Evolutionary conservation across 2,113 vertebrate genomes (phyloP), one percentile per base, ranked within the genome.

Genomic region (Opisthocomus hoazin): DNA sequence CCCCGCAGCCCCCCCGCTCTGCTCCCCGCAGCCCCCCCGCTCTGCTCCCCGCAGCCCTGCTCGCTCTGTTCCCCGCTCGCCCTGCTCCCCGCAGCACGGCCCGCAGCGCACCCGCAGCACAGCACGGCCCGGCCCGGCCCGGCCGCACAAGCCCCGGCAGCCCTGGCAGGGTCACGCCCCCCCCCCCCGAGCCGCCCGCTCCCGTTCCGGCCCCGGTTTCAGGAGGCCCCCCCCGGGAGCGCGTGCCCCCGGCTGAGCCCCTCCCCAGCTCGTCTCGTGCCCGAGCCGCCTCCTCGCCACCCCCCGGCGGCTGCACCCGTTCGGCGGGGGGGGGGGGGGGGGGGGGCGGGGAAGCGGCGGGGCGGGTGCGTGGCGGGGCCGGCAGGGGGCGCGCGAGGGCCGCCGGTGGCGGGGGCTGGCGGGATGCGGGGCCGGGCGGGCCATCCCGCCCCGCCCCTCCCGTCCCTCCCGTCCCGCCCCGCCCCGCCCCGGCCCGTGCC

Each of bases 371-470:
- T 61, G 8, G 45, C 61, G 77, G 13, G 57, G 63, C 86, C 92
- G 41, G 53, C 91, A 96, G 95, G 73, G 88, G 93, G 93, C 84
- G 87, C 87, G n/a, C 60, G 83, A 89, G 70, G 29, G 54, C 95
- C 58, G 83, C 85, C 20, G 76, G n/a, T n/a, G n/a, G n/a, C n/a
- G n/a, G n/a, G n/a, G n/a, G n/a, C n/a, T n/a, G n/a, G n/a, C n/a
- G n/a, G 65, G 27, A 32, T 20, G 58, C 77, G 15, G 14, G 61
- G 15, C 56, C 64, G 29, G 70, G 34, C 50, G n/a, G n/a, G n/a
- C n/a, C n/a, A n/a, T n/a, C n/a, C n/a, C n/a, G n/a, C n/a, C 46
- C 53, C 29, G 26, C 36, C 29, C 20, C 4, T 30, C 16, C 73
- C 50, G 0, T 4, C n/a, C 37, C 56, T 6, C 13, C 51, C 61